phyloP scores from a whole-genome alignment of 2,797 vertebrate genomes.

The Galagoides demidoff region DNA sequence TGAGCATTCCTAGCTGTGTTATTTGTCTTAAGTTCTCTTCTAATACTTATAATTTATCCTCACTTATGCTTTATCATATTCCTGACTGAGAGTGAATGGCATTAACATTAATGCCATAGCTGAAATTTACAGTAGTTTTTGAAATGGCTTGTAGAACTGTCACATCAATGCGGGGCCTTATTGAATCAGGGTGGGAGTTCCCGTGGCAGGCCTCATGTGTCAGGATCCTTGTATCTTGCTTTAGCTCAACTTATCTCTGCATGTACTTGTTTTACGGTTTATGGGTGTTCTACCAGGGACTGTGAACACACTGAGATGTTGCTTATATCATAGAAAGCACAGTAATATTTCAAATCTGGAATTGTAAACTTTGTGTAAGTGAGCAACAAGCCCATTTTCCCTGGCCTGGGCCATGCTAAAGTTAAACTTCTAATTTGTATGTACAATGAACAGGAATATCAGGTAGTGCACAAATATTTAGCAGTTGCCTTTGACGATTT shows the following conservation, averaged over 20 bases:
- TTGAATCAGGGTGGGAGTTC: not conserved
- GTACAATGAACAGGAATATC: not conserved
- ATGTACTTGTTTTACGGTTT: not conserved
- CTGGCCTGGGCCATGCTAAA: not conserved
- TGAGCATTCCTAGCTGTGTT: not conserved
- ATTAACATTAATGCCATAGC: not conserved
- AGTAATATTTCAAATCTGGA: not conserved
- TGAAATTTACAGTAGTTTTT: not conserved
- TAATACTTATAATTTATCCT: constrained; percentile 4
- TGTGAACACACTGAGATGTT: not conserved
- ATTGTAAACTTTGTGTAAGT: not conserved
- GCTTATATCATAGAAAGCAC: not conserved
- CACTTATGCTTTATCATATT: not conserved
- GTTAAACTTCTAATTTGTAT: not conserved
- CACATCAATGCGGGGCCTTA: not conserved
- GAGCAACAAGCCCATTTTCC: not conserved
- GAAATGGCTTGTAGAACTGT: not conserved
- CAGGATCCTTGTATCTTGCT: not conserved
- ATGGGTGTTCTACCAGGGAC: fast-evolving
- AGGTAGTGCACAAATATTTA: not conserved
- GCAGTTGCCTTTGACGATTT: not conserved
- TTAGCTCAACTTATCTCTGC: not conserved
- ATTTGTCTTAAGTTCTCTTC: not conserved
- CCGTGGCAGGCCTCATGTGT: not conserved
- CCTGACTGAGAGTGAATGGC: not conserved